These are phyloP conservation scores for Tribolium madens DNA, from an alignment of 1,140 invertebrate species.

Conservation along the genomic window DNA sequence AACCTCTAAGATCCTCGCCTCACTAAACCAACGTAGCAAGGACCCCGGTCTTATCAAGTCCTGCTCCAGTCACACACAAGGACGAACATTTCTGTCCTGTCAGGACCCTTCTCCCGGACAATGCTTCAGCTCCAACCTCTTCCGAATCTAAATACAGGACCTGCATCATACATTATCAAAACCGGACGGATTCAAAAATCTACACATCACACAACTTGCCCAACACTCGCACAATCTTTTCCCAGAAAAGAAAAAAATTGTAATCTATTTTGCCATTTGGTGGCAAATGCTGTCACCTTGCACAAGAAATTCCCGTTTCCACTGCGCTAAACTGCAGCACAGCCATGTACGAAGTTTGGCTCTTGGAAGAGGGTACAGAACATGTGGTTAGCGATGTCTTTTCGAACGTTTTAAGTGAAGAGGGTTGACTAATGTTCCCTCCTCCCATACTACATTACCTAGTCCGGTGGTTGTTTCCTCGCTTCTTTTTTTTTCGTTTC, in stretches of 20 bases:
- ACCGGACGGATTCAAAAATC: constrained; percentile 25
- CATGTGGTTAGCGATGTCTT: constrained; percentile 51
- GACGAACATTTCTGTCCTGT: constrained; percentile 45
- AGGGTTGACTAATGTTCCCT: constrained; percentile 49
- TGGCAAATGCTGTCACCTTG: too few species aligned
- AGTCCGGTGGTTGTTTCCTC: constrained; percentile 9
- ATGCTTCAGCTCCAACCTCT: constrained; percentile 38
- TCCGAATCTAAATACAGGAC: constrained; percentile 37
- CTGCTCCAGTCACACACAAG: constrained; percentile 44
- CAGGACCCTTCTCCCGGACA: constrained; percentile 44
- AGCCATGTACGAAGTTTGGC: not conserved
- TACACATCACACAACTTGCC: not conserved
- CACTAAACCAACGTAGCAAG: constrained; percentile 41
- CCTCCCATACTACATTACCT: constrained; percentile 18
- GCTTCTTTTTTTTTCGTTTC: constrained; percentile 28
- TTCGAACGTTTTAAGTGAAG: constrained; percentile 50
- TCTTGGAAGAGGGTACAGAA: not conserved
- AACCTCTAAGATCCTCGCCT: constrained; percentile 39
- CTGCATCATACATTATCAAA: constrained; percentile 37
- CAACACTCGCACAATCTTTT: too few species aligned
- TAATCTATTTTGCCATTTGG: too few species aligned
- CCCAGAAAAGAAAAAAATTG: too few species aligned
- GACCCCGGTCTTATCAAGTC: constrained; percentile 42
- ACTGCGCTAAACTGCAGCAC: too few species aligned
- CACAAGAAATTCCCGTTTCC: too few species aligned